Conservation (phyloP, 2,797 vertebrate species). For the Coendou prehensilis region DNA sequence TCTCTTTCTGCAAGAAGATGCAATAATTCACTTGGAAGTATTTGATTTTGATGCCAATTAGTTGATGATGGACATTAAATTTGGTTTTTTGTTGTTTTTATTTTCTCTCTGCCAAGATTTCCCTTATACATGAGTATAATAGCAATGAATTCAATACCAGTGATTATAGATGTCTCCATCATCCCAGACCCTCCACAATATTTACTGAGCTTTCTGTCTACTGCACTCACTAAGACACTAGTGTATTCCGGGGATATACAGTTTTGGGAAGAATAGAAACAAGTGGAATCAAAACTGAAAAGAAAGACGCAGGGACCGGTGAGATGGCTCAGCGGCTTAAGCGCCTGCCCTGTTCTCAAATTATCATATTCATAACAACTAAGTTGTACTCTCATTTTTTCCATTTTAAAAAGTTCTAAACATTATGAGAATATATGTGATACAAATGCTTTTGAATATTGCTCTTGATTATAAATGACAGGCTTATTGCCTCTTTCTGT, state of each 20-base stretch:
- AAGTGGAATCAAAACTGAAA: background rate
- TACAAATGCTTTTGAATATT: background rate
- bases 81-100: background rate
- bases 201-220: no score
- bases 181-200: no score
- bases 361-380: constrained; percentile 2
- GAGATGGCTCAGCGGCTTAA: no score
- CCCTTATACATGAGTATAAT: background rate
- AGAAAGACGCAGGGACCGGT: no score
- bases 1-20: background rate
- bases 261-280: background rate
- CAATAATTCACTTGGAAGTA: background rate
- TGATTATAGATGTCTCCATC: background rate
- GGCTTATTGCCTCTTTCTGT: background rate
- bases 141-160: background rate
- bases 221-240: no score
- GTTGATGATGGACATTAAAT: background rate
- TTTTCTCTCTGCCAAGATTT: background rate
- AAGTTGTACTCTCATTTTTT: constrained; percentile 2
- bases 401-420: background rate
- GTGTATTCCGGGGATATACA: background rate
- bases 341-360: background rate
- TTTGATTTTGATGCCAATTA: background rate
- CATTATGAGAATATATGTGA: background rate
- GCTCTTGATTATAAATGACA: background rate